These are phyloP conservation scores for Malthinus flaveolus DNA, from an alignment of 2,888 invertebrate species.

Conservation along the genomic window DNA sequence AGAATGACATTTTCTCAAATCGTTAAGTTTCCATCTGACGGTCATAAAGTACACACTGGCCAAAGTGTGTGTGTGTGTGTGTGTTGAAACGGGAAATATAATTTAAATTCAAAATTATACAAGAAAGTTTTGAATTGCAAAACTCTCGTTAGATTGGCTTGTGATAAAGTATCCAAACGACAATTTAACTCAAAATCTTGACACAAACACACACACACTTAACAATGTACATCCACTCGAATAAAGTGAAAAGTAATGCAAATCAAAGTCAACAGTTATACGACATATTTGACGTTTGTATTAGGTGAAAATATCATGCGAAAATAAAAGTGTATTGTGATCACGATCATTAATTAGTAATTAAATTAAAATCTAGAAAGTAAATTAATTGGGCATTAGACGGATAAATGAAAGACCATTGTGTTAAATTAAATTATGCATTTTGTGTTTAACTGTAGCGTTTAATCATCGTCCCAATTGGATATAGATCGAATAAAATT, in stretches of 20 bases:
- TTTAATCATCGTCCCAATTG: background rate
- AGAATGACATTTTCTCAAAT: too few species aligned
- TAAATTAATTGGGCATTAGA: constrained; percentile 4
- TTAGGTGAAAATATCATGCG: background rate
- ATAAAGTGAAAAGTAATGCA: background rate
- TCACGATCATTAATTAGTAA: background rate
- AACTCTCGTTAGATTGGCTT: too few species aligned
- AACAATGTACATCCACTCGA: background rate
- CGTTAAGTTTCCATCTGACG: too few species aligned
- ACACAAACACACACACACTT: too few species aligned
- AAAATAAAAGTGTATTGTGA: background rate
- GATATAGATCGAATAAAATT: background rate
- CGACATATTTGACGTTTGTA: constrained; percentile 1
- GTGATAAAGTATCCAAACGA: too few species aligned
- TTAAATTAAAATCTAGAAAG: constrained; percentile 5
- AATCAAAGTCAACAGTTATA: background rate
- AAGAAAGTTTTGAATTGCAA: too few species aligned
- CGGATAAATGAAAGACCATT: background rate
- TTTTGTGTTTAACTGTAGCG: background rate
- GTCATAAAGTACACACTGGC: too few species aligned
- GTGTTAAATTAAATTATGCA: constrained; percentile 6
- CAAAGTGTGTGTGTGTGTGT: too few species aligned
- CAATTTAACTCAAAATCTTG: too few species aligned
- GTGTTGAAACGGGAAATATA: too few species aligned
- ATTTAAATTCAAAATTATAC: too few species aligned